Conservation (phyloP, 2,888 invertebrate genomes). For the Tolmerus cingulatus region DNA sequence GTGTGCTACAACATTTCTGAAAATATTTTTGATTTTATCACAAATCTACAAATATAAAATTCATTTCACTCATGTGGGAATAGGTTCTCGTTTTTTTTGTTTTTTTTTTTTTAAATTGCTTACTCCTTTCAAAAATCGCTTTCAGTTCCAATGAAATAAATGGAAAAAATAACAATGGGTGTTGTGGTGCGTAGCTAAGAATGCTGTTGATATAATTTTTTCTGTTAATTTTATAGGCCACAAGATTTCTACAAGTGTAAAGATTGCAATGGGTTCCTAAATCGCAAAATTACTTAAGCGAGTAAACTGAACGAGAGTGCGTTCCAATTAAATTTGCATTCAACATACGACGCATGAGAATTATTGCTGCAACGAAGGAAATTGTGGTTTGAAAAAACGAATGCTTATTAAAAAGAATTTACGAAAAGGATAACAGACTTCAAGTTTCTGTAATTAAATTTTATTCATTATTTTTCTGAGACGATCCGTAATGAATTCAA, state of each 20-base stretch:
- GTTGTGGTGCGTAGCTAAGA: neutral
- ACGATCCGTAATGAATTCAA: neutral
- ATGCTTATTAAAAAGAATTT: too few relatives aligned
- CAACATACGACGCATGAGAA: neutral
- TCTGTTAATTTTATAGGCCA: neutral
- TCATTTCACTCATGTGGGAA: neutral
- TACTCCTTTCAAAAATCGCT: too few relatives aligned
- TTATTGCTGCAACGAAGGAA: neutral
- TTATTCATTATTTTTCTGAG: too few relatives aligned
- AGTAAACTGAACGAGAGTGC: neutral
- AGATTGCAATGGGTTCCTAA: neutral
- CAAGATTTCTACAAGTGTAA: neutral
- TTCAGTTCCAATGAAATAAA: too few relatives aligned
- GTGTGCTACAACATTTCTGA: too few relatives aligned
- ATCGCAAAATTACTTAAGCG: neutral
- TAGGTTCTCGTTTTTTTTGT: neutral
- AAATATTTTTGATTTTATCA: too few relatives aligned
- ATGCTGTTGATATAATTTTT: neutral
- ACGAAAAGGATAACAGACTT: neutral
- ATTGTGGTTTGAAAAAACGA: neutral
- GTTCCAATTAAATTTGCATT: neutral
- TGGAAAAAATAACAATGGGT: neutral
- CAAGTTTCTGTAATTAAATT: too few relatives aligned
- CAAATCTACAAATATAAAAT: neutral
- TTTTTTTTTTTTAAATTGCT: too few relatives aligned